phyloP scores from a whole-genome alignment of 2,888 invertebrate species.

The Phymatocera aterrima region DNA sequence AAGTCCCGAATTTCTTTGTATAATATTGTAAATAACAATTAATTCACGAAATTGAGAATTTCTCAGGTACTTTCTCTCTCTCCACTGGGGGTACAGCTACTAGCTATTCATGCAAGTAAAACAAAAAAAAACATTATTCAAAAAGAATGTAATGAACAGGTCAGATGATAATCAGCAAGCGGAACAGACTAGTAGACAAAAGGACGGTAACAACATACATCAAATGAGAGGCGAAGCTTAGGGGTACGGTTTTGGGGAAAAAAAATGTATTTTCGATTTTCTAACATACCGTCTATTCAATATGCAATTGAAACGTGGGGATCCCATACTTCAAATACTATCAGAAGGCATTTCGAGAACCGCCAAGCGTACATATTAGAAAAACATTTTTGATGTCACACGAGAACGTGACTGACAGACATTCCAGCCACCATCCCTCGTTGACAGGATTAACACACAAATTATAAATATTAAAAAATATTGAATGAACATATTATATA shows the following conservation, averaged over 20 bases:
- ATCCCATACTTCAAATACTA: constrained; percentile 17
- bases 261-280: neutral
- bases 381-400: constrained; percentile 50
- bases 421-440: constrained; percentile 68
- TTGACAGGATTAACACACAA: constrained; percentile 57
- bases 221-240: neutral
- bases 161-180: constrained; percentile 8
- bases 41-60: constrained; percentile 72
- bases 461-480: constrained; percentile 62
- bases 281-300: constrained; percentile 3
- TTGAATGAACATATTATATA: constrained; percentile 41
- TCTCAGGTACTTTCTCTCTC: constrained; percentile 67
- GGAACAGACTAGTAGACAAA: constrained; percentile 13
- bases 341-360: constrained; percentile 40
- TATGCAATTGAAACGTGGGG: constrained; percentile 13
- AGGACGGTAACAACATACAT: constrained; percentile 29
- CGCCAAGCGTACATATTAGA: no score
- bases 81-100: constrained; percentile 59
- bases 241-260: neutral
- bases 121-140: constrained; percentile 51
- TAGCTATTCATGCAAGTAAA: constrained; percentile 58
- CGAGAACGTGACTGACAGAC: constrained; percentile 66
- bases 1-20: constrained; percentile 72
- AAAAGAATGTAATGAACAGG: constrained; percentile 24
- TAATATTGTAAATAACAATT: constrained; percentile 74